phyloP scores from a whole-genome alignment of 2,888 invertebrate genomes.

The Shargacucullia verbasci region DNA sequence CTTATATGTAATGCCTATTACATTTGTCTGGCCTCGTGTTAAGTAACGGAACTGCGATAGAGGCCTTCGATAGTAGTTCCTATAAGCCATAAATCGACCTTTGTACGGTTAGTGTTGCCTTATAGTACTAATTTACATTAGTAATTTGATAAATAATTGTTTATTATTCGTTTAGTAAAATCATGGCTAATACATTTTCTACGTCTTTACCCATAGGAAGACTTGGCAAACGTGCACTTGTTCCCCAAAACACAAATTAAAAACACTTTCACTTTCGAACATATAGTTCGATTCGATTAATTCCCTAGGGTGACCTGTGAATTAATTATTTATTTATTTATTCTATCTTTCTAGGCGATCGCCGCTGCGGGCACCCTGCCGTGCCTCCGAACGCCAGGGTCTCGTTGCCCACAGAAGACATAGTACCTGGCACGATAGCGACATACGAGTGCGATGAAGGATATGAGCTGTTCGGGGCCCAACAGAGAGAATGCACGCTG shows the following conservation, averaged over 20 bases:
- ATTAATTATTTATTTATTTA: not conserved
- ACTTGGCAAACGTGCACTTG: too few relatives aligned
- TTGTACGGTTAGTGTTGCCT: slow-evolving; percentile 19
- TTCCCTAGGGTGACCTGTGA: too few relatives aligned
- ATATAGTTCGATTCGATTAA: too few relatives aligned
- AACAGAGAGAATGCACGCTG: slow-evolving; percentile 91
- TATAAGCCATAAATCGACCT: slow-evolving; percentile 34
- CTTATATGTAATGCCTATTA: slow-evolving; percentile 20
- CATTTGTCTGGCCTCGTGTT: slow-evolving; percentile 37
- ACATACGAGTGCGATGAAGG: slow-evolving; percentile 96
- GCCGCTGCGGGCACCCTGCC: slow-evolving; percentile 94
- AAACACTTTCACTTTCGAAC: too few relatives aligned
- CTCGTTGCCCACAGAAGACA: slow-evolving; percentile 88
- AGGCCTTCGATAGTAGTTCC: too few relatives aligned
- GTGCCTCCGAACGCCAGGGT: slow-evolving; percentile 95
- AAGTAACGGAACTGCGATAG: slow-evolving; percentile 43
- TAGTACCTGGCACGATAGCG: slow-evolving; percentile 90
- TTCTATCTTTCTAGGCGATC: slow-evolving; percentile 71
- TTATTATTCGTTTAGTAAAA: not conserved
- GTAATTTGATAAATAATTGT: slow-evolving; percentile 22
- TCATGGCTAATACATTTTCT: too few relatives aligned
- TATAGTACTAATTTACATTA: too few relatives aligned
- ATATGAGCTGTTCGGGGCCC: slow-evolving; percentile 95
- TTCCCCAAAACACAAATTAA: too few relatives aligned
- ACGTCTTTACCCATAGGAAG: too few relatives aligned